Base-by-base conservation (phyloP, 2,797 vertebrate genomes). In the Anniella stebbinsi region DNA sequence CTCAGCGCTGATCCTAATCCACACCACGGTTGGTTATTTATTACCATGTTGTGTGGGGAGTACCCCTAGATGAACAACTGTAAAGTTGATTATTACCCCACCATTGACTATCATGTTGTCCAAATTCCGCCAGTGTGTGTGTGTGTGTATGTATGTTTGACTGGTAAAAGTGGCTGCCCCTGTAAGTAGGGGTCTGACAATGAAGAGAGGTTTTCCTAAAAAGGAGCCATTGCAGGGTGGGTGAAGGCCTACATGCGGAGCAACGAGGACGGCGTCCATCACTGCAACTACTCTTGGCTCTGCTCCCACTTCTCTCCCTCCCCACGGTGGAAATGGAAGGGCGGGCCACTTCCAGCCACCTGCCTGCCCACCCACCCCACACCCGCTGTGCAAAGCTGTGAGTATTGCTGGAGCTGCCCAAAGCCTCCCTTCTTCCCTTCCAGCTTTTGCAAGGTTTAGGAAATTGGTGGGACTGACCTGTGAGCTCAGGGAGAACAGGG, bases 401-500 rank as follows among this genome's bases (percentile, higher is more conserved):
- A 72, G 94, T 72, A 80, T 25, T 85, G 45, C 88, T 75, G 93
- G 91, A 93, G 88, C 60, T 91, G 80, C 94, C 94, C 96, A 93
- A 95, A 94, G 92, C 86, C 95, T 89, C 95, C 95, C 51, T 23
- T 57, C 92, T 95, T 92, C 95, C 96, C 96, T 84, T 93, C 93
- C 97, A 97, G 97, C 97, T 97, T 98, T 96, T 96, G 98, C 78
- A 76, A 54, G 98, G 98, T 96, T 96, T 96, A 98, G 95, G 95
- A 98, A 98, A 98, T 96, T 97, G 96, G 97, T 51, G 93, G 97
- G 95, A 98, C 98, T 98, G 98, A 99, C 99, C 99, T 99, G 99
- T 99, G 97, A 99, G 98, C 98, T 99, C 99, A 96, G 99, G 98
- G 98, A 99, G 99, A 97, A 99, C 99, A 97, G 99, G 99, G 99